Conservation (phyloP, 2,888 invertebrate species). For the Acanthosepion esculentum region DNA sequence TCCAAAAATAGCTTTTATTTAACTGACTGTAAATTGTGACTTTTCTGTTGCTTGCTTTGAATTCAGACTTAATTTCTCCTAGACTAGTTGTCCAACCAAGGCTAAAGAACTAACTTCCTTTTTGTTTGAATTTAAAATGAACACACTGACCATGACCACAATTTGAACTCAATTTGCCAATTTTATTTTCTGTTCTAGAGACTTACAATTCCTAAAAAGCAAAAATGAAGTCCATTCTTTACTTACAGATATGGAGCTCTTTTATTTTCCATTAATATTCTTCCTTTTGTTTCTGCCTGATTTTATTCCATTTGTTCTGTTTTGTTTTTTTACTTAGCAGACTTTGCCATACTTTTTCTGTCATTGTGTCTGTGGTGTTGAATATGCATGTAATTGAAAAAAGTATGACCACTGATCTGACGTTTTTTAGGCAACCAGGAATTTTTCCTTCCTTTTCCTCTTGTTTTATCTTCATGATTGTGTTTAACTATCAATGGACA, state of each 20-base stretch:
- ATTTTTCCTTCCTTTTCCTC: background rate
- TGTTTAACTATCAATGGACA: background rate
- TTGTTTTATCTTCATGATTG: background rate
- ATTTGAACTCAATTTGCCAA: no score
- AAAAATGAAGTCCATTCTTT: no score
- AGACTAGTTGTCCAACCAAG: no score
- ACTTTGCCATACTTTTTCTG: background rate
- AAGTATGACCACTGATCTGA: background rate
- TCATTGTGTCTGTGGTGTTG: background rate
- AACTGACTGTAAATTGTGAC: no score
- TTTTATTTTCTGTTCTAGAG: no score
- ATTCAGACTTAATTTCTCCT: no score
- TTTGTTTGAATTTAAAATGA: no score
- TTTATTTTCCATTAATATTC: background rate
- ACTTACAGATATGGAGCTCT: background rate
- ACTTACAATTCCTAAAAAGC: no score
- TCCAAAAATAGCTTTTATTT: no score
- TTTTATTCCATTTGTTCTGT: background rate
- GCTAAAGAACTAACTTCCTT: no score
- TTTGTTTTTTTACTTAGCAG: background rate
- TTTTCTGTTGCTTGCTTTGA: no score
- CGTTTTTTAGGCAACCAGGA: background rate
- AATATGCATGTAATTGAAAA: background rate
- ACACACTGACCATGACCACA: no score
- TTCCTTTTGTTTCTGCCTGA: background rate